Conservation (phyloP, 2,113 vertebrate genomes). For the Erpornis zantholeuca region DNA sequence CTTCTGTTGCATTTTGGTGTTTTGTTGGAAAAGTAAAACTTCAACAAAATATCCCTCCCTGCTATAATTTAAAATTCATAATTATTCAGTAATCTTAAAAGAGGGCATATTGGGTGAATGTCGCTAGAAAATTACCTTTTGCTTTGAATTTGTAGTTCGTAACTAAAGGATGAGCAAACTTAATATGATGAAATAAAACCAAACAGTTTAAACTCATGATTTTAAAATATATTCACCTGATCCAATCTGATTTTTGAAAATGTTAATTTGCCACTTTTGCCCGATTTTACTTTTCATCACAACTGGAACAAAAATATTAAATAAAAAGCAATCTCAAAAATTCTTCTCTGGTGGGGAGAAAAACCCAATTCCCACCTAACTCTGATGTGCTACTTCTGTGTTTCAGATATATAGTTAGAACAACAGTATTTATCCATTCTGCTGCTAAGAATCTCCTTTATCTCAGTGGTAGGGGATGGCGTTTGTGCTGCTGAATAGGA, state of each 20-base stretch:
- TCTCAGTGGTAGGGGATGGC: not conserved
- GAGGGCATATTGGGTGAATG: not conserved
- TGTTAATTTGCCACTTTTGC: not conserved
- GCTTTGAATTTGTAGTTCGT: not conserved
- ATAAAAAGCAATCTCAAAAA: not conserved
- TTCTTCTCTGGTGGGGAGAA: not conserved
- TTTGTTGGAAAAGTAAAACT: not conserved
- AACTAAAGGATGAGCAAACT: not conserved
- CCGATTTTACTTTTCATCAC: not conserved
- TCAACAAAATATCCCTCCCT: rapidly evolving
- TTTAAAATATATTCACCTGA: not conserved
- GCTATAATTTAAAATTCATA: not conserved
- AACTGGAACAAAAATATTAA: not conserved
- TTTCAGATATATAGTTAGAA: not conserved
- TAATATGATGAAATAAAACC: not conserved
- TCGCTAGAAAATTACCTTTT: not conserved
- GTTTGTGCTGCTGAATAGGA: not conserved
- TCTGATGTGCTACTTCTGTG: not conserved
- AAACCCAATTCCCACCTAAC: not conserved
- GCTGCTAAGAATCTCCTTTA: not conserved
- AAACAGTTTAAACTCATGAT: not conserved
- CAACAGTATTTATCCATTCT: not conserved
- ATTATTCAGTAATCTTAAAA: not conserved
- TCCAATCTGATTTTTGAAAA: not conserved
- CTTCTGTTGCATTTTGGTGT: rapidly evolving